These are phyloP conservation scores for Euleptes europaea DNA, from an alignment of 2,113 vertebrate genomes.

Conservation along the genomic window DNA sequence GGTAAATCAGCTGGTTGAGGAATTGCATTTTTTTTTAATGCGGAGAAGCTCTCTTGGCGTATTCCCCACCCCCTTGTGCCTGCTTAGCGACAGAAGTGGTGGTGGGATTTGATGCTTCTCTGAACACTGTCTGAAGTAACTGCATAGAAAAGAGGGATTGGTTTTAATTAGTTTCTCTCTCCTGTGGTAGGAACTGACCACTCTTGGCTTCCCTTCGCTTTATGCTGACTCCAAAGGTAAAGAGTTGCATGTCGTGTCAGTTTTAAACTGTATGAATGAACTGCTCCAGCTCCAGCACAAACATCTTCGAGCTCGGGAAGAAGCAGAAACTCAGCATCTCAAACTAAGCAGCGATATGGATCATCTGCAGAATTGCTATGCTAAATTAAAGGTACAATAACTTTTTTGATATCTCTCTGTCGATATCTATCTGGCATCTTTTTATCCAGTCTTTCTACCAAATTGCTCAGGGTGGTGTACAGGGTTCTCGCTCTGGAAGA, in stretches of 20 bases:
- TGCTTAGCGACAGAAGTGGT: background rate
- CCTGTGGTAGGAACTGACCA: constrained; percentile 83
- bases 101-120: background rate
- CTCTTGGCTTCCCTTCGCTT: constrained; percentile 85
- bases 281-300: constrained; percentile 86
- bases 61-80: background rate
- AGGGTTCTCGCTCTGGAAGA: too few species aligned
- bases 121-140: background rate
- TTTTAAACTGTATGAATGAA: constrained; percentile 90
- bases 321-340: constrained; percentile 87
- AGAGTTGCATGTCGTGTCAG: constrained; percentile 77
- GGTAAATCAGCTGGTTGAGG: constrained; percentile 70
- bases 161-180: background rate
- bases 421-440: too few species aligned
- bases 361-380: constrained; percentile 87
- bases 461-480: too few species aligned
- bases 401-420: too few species aligned
- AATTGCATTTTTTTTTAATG: too few species aligned
- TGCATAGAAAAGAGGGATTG: background rate
- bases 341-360: constrained; percentile 89
- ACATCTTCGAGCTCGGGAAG: constrained; percentile 83
- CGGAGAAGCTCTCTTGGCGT: background rate
- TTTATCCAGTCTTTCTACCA: too few species aligned
- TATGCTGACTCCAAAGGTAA: constrained; percentile 79
- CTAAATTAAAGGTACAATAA: constrained; percentile 85